Evolutionary conservation across 2,113 vertebrate genomes (phyloP).

Genomic region (Silurus glanis): DNA sequence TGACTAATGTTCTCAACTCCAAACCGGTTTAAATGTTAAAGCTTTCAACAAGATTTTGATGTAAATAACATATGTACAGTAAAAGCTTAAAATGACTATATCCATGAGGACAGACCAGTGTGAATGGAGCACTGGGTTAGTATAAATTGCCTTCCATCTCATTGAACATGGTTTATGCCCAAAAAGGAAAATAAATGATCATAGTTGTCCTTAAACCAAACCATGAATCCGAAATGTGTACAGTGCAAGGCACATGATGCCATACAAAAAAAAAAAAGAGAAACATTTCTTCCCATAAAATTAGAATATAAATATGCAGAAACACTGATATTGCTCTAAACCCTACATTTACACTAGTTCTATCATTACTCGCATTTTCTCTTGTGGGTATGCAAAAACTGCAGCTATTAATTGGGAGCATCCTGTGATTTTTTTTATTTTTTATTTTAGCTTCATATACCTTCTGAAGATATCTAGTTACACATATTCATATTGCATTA

Average conservation of each 20-base stretch:
- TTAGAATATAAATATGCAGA: neutral
- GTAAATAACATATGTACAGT: neutral
- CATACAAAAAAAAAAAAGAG: neutral
- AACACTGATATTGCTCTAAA: neutral
- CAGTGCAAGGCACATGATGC: neutral
- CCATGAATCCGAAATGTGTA: neutral
- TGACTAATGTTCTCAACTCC: neutral
- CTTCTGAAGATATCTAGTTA: neutral
- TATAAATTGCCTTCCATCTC: neutral
- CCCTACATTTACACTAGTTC: neutral
- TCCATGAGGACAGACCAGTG: neutral
- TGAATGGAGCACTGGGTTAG: neutral
- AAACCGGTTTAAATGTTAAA: neutral
- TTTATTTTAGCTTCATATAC: neutral
- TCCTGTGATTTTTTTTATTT: neutral
- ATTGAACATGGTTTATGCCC: neutral
- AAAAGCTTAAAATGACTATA: neutral
- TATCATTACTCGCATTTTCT: neutral
- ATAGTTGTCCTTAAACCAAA: neutral
- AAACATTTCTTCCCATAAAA: neutral
- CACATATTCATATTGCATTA: neutral
- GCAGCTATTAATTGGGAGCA: neutral
- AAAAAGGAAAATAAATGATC: neutral
- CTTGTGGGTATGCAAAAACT: neutral
- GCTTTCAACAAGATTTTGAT: neutral